phyloP scores from a whole-genome alignment of 2,888 invertebrate species.

The Eumerus sabulonum region DNA sequence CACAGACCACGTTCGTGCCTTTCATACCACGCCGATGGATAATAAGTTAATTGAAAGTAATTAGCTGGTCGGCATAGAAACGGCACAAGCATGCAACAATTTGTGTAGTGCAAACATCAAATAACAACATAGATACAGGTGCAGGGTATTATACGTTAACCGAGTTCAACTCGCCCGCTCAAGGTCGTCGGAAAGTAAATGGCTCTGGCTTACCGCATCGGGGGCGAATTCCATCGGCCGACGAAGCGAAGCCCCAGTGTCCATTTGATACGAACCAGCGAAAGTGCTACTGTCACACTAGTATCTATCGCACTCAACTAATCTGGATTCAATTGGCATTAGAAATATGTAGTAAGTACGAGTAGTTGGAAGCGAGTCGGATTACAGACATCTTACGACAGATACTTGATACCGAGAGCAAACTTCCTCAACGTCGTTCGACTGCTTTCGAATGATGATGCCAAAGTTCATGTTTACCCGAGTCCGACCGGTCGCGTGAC shows the following conservation, averaged over 20 bases:
- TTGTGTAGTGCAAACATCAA: no score
- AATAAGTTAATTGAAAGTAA: constrained; percentile 54
- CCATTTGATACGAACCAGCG: neutral
- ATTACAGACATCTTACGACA: neutral
- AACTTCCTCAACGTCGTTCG: neutral
- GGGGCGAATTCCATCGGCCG: neutral
- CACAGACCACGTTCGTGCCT: neutral
- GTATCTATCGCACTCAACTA: neutral
- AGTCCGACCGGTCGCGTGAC: constrained; percentile 31
- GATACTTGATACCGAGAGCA: neutral
- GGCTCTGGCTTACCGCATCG: neutral
- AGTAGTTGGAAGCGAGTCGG: neutral
- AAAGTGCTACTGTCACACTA: neutral
- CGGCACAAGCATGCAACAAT: no score
- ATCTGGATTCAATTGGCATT: no score
- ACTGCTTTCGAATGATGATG: neutral
- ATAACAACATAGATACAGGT: no score
- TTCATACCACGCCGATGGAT: constrained; percentile 17
- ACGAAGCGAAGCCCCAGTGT: neutral
- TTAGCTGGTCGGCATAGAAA: constrained; percentile 48
- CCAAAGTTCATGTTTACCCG: constrained; percentile 45
- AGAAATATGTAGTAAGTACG: no score
- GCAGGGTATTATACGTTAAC: neutral
- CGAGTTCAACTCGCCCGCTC: neutral
- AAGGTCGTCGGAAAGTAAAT: constrained; percentile 4